Conservation (phyloP, 2,888 invertebrate species). For the Caenorhabditis drosophilae region DNA sequence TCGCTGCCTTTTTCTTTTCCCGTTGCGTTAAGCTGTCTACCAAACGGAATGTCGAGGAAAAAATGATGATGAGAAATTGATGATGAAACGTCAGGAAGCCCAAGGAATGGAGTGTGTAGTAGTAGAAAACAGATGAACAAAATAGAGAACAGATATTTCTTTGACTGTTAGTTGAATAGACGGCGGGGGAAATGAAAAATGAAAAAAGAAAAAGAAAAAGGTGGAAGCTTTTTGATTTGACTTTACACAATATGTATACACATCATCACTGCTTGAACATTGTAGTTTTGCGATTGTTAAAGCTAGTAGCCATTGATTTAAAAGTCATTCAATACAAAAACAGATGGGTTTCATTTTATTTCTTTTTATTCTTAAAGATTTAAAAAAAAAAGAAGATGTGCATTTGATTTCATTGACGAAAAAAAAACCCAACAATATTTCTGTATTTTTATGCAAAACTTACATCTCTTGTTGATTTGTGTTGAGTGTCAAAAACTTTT, state of each 20-base stretch:
- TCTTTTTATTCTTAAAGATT: background rate
- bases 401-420: background rate
- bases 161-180: too few species aligned
- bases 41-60: background rate
- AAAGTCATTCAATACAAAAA: background rate
- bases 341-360: background rate
- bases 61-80: constrained; percentile 4
- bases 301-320: constrained; percentile 3
- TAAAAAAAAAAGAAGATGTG: constrained; percentile 11
- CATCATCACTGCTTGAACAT: constrained; percentile 16
- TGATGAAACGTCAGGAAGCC: constrained; percentile 11
- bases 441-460: constrained; percentile 14
- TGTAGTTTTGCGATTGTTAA: constrained; percentile 37
- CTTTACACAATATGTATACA: constrained; percentile 33
- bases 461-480: constrained; percentile 43
- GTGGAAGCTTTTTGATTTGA: constrained; percentile 35
- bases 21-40: too few species aligned
- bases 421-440: background rate
- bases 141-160: too few species aligned
- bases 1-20: too few species aligned
- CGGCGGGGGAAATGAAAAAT: too few species aligned
- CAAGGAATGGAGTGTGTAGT: too few species aligned
- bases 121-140: constrained; percentile 33
- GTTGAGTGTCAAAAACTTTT: constrained; percentile 52
- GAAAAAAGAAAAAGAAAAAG: constrained; percentile 25